These are phyloP conservation scores for Epizoanthus fatuus DNA, from an alignment of 92 coral and sea anemone genomes.

Conservation along the genomic window DNA sequence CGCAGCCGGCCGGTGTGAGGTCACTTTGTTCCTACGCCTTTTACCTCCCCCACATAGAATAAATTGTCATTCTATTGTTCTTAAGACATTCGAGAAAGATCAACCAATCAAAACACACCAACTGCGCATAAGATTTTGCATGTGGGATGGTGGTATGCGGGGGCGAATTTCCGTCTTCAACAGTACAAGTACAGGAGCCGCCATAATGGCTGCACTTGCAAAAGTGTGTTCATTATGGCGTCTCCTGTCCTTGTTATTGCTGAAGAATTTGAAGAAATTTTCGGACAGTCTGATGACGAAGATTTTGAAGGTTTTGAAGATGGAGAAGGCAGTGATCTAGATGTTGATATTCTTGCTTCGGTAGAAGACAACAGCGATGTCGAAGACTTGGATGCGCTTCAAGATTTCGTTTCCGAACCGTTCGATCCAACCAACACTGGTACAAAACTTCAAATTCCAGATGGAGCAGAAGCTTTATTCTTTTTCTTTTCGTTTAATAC, in stretches of 20 bases:
- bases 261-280: neutral
- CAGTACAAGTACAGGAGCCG: neutral
- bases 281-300: conserved; percentile 1
- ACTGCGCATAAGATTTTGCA: conserved; percentile 22
- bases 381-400: neutral
- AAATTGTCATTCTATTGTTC: too few species aligned
- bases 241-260: neutral
- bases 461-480: neutral
- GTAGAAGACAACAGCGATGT: neutral
- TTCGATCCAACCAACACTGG: neutral
- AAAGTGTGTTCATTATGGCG: neutral
- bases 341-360: neutral
- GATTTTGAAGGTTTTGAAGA: neutral
- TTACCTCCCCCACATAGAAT: too few species aligned
- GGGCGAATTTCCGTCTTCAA: neutral
- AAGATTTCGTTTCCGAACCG: neutral
- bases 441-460: neutral
- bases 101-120: conserved; percentile 13
- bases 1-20: too few species aligned
- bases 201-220: neutral
- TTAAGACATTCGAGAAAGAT: too few species aligned
- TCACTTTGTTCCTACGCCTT: too few species aligned
- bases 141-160: neutral
- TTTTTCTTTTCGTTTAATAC: neutral
- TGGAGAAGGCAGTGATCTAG: neutral